Conservation (phyloP, 2,113 vertebrate species). For the Strix aluco region DNA sequence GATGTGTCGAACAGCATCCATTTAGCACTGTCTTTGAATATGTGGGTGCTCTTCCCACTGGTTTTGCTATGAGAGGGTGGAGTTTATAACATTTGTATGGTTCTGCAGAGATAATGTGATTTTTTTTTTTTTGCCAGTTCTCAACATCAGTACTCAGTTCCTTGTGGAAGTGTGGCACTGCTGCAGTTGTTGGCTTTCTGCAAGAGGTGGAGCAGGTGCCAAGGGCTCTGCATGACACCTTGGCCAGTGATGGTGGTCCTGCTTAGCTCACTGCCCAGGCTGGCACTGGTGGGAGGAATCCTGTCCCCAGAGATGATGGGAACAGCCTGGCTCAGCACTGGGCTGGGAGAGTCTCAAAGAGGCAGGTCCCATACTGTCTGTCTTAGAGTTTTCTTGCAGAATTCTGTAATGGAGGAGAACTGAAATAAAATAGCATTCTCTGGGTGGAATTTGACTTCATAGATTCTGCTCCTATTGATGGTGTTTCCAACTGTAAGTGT, state of each 20-base stretch:
- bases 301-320: background rate
- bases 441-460: background rate
- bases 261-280: background rate
- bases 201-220: background rate
- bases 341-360: background rate
- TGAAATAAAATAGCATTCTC: background rate
- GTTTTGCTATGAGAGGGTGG: background rate
- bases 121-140: background rate
- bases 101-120: background rate
- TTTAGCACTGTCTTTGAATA: background rate
- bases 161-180: background rate
- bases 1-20: background rate
- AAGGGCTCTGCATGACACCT: background rate
- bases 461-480: background rate
- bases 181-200: background rate
- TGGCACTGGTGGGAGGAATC: background rate
- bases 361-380: background rate
- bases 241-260: background rate
- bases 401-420: background rate
- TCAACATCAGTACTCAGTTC: background rate
- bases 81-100: background rate
- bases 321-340: background rate
- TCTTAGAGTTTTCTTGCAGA: background rate
- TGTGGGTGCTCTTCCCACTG: background rate
- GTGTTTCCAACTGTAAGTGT: background rate